These are phyloP conservation scores for Nomada ruficornis DNA, from an alignment of 2,888 invertebrate genomes.

Conservation along the genomic window DNA sequence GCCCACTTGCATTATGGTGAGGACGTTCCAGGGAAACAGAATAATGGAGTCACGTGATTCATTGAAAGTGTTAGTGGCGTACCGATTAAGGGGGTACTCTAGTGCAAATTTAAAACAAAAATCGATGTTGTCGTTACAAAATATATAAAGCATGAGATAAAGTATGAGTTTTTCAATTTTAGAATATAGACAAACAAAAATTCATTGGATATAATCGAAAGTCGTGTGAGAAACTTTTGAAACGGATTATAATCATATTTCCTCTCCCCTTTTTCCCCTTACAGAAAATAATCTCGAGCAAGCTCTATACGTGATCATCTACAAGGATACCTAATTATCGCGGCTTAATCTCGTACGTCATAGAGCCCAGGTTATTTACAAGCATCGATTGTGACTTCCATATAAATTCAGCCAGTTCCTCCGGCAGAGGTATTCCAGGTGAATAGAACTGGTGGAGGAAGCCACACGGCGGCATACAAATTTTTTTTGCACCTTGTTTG, in stretches of 20 bases:
- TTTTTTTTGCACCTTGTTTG: constrained; percentile 49
- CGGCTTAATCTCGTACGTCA: constrained; percentile 42
- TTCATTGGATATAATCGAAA: too few relatives aligned
- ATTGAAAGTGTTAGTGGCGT: background rate
- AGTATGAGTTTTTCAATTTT: too few relatives aligned
- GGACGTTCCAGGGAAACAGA: constrained; percentile 30
- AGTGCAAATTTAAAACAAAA: too few relatives aligned
- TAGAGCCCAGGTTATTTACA: constrained; percentile 41
- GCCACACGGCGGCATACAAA: constrained; percentile 56
- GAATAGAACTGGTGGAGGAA: constrained; percentile 38
- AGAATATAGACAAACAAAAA: too few relatives aligned
- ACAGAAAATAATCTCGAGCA: constrained; percentile 42
- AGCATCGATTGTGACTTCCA: constrained; percentile 40
- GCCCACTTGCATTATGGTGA: constrained; percentile 59
- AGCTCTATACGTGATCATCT: constrained; percentile 41
- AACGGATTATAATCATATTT: too few relatives aligned
- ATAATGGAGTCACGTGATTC: constrained; percentile 43
- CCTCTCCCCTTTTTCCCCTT: too few relatives aligned
- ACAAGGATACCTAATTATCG: constrained; percentile 54
- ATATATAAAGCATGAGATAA: too few relatives aligned
- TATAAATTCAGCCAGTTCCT: constrained; percentile 45
- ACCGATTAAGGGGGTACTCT: constrained; percentile 6
- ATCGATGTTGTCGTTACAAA: too few relatives aligned
- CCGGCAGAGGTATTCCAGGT: constrained; percentile 9
- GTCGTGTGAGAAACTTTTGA: too few relatives aligned